Conservation (phyloP, 2,113 vertebrate genomes). For the Sturnus vulgaris region DNA sequence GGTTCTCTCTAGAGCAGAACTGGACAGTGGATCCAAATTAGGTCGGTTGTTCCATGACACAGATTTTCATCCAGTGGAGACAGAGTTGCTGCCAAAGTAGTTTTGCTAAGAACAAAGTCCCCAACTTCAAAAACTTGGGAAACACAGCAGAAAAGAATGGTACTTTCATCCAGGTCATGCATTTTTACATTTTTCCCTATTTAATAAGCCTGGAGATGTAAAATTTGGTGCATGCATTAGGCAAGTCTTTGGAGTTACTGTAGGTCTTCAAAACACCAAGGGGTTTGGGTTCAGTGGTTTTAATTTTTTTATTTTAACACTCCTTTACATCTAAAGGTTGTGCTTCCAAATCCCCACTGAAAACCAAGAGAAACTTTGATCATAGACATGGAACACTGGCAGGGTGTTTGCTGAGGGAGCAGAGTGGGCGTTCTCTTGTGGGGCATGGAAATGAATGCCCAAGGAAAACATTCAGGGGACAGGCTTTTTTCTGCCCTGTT, state of each 20-base stretch:
- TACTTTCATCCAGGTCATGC: conserved; percentile 28
- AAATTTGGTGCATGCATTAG: conserved; percentile 5
- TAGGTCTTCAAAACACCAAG: background rate
- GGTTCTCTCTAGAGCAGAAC: background rate
- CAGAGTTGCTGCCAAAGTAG: conserved; percentile 25
- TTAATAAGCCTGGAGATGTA: conserved; percentile 32
- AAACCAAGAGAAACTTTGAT: conserved; percentile 11
- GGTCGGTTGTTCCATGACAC: background rate
- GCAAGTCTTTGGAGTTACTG: background rate
- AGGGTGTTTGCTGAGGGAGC: background rate
- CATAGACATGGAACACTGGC: background rate
- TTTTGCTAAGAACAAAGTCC: conserved; percentile 57
- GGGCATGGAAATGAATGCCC: background rate
- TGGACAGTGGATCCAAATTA: background rate
- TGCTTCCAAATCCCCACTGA: background rate
- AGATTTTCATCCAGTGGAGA: background rate
- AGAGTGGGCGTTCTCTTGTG: background rate
- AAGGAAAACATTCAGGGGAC: background rate
- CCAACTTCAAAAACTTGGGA: conserved; percentile 10
- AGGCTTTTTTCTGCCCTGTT: background rate
- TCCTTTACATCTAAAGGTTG: background rate
- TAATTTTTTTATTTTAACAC: background rate
- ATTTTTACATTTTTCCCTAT: conserved; percentile 30
- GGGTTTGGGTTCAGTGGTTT: background rate
- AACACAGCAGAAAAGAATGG: background rate